Base-by-base conservation (phyloP, 2,797 vertebrate species). In the Tiaroga cobitis region DNA sequence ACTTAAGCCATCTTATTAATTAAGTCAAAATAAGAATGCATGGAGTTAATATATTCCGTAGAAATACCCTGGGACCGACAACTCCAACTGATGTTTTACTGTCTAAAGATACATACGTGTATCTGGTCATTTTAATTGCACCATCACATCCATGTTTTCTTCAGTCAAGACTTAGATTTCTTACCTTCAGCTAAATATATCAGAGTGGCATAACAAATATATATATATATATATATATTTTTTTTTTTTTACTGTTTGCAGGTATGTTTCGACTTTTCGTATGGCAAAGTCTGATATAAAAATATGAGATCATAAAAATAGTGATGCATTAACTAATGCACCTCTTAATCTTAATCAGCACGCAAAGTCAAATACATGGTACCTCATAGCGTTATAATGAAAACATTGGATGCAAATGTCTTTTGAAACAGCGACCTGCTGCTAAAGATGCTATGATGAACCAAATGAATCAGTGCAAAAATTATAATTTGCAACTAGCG, bases 1-100 rank as follows among this genome's bases (percentile, higher is more conserved):
- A 92, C 93, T 94, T 93, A 93, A 93, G 93, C 94, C 94, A 95
- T 95, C 92, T 91, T 94, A 94, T 95, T 95, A 96, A 95, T 96
- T 95, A 96, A 95, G 93, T 95, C 92, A 93, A 94, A 95, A 95
- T 95, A 94, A 95, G 93, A 92, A 91, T 92, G 92, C 90, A 6
- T 87, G 61, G 89, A 92, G 92, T 90, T 95, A 94, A 94, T 94
- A 92, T 95, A 94, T 94, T 95, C 92, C 75, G 76, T 92, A 91
- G 89, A 94, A 95, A 94, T 93, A 94, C 91, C 93, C 90, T 89
- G 91, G 92, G 93, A 94, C 76, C 13, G n/a, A 56, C 61, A 76
- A 51, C 68, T 91, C 88, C 78, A 63, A 91, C 90, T 93, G 93
- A 94, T 93, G 93, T 94, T 94, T 43, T 94, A 90, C 90, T 91